Percentiles rank a stretch among this genome's conserved stretches.
phyloP scores from a whole-genome alignment of 1,140 invertebrate genomes.

The Bombus confusus region DNA sequence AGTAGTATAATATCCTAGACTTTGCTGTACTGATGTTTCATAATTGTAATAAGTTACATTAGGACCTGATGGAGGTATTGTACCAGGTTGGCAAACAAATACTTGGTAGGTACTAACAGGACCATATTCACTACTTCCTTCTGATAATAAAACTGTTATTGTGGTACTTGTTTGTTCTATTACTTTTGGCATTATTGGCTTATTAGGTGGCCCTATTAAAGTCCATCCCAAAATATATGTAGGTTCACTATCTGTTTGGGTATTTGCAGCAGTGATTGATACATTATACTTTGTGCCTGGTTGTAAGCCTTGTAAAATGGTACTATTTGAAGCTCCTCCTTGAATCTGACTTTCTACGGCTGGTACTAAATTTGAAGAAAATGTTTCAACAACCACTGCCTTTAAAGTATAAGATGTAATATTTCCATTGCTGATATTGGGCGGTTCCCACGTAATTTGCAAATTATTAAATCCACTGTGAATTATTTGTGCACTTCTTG shows the following conservation, averaged over 20 bases:
- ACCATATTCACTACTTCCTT: constrained; percentile 88
- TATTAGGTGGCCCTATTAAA: constrained; percentile 87
- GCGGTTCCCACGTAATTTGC: constrained; percentile 83
- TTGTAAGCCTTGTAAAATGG: constrained; percentile 84
- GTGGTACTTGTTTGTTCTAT: constrained; percentile 83
- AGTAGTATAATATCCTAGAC: constrained; percentile 90
- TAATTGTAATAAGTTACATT: constrained; percentile 79
- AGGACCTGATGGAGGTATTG: constrained; percentile 69
- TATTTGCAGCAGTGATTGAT: constrained; percentile 86
- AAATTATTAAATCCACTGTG: constrained; percentile 61
- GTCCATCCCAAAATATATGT: constrained; percentile 85
- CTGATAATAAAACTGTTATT: constrained; percentile 85
- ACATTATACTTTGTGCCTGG: constrained; percentile 89
- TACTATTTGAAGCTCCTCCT: constrained; percentile 77
- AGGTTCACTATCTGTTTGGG: constrained; percentile 84
- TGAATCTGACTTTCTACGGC: constrained; percentile 77
- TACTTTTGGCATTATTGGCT: constrained; percentile 86
- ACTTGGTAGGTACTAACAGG: constrained; percentile 88
- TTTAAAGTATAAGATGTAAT: constrained; percentile 84
- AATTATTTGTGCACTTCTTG: constrained; percentile 63
- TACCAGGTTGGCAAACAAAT: constrained; percentile 85
- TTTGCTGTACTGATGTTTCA: constrained; percentile 84
- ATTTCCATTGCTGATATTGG: constrained; percentile 84
- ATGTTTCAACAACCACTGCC: constrained; percentile 71
- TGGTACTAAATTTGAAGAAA: constrained; percentile 67